Evolutionary conservation across 2,888 invertebrate species (phyloP), one percentile per base, ranked within the genome.

Genomic region (Dione vanillae): DNA sequence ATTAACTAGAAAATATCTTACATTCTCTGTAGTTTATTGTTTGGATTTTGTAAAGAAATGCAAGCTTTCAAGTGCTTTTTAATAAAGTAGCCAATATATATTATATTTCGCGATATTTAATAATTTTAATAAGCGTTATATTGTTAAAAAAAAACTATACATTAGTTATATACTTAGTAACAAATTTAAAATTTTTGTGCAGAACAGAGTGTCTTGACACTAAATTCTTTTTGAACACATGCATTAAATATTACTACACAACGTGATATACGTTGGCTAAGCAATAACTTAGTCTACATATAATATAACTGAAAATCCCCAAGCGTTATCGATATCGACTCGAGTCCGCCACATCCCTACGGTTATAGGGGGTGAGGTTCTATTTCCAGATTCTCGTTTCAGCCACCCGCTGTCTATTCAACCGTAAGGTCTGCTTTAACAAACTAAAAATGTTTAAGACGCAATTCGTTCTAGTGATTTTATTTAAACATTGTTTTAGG

Each of bases 351-450:
- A 41, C 81, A 72, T 72, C 80, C 71, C 82, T 83, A 76, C 47
- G 7, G 45, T 16, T 14, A 20, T 27, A 75, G 78, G 83, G 84
- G 78, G 72, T 84, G 86, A 81, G 86, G 87, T 75, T 75, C 75
- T 78, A 78, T 77, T 78, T 76, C 12, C 11, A 72, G 74, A 70
- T 54, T n/a, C 62, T 62, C 71, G 74, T 71, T 73, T 67, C 49
- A 67, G 52, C 70, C 40, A 65, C 67, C 64, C 45, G 47, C 27
- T 47, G 43, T 62, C 61, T 62, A 47, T 62, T 66, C 65, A 65
- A 62, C 37, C 54, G 16, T 52, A 47, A 65, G 54, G 61, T 65
- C 65, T 27, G 65, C 47, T 41, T 40, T 35, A 65, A 51, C 61
- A 37, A 54, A 52, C 47, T 69, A 47, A 62, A 62, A 69, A 62